Evolutionary conservation across 1,140 invertebrate genomes (phyloP).

Genomic region (Bombus breviceps): DNA sequence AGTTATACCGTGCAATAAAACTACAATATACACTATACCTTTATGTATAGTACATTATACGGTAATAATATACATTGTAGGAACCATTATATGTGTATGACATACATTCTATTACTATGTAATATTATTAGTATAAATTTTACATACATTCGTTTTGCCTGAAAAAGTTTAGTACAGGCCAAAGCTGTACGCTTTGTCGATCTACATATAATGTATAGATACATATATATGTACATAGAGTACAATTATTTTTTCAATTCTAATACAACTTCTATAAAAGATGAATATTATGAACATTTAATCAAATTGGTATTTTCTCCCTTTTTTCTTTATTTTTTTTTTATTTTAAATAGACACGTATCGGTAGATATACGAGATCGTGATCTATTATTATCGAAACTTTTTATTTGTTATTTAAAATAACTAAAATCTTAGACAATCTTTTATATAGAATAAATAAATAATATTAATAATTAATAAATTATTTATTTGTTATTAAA

Average conservation of each 20-base stretch:
- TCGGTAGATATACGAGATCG: too few relatives aligned
- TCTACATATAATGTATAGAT: not conserved
- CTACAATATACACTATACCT: not conserved
- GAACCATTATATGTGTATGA: not conserved
- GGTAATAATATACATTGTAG: too few relatives aligned
- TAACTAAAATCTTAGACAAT: not conserved
- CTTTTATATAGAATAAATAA: not conserved
- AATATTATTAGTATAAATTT: not conserved
- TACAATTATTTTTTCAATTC: not conserved
- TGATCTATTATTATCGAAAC: not conserved
- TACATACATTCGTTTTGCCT: not conserved
- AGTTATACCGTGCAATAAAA: conserved; percentile 1
- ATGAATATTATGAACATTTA: too few relatives aligned
- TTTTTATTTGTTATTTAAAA: not conserved
- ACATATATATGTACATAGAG: too few relatives aligned
- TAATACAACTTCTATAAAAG: too few relatives aligned
- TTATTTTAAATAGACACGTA: not conserved
- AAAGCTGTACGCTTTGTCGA: not conserved
- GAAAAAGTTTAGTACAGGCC: not conserved
- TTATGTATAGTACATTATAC: not conserved
- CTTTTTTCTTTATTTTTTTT: not conserved
- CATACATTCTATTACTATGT: not conserved
- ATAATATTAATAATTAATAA: not conserved
- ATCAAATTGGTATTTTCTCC: too few relatives aligned
- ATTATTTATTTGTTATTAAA: not conserved